These are phyloP conservation scores for Hemiprocne comata DNA, from an alignment of 2,113 vertebrate genomes.

Conservation along the genomic window DNA sequence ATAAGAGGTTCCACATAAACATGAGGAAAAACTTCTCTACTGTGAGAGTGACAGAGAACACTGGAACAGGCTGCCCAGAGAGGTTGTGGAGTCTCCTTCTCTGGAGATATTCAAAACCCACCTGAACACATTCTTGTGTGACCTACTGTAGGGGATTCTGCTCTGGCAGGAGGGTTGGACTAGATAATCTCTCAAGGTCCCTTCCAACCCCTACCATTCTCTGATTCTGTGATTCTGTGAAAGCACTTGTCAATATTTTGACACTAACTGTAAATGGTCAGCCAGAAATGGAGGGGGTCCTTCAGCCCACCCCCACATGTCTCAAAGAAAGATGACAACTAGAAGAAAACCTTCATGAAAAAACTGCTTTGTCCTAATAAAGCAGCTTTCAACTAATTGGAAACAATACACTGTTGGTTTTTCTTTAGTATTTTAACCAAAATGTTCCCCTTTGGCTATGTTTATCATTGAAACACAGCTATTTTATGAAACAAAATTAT, in stretches of 20 bases:
- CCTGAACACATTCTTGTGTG: no score
- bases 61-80: no score
- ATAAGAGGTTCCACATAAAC: no score
- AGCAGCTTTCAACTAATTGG: not conserved
- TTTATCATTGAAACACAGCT: constrained; percentile 21
- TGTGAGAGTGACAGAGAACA: no score
- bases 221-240: not conserved
- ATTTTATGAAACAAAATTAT: not conserved
- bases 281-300: not conserved
- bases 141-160: no score
- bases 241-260: not conserved
- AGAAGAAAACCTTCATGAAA: not conserved
- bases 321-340: not conserved
- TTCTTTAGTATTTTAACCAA: not conserved
- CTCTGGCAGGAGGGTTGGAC: no score
- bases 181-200: no score
- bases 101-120: no score
- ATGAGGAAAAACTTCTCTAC: no score
- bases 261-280: not conserved
- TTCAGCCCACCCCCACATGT: not conserved
- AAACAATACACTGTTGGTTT: not conserved
- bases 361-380: not conserved
- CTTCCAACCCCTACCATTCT: not conserved
- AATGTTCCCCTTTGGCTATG: not conserved
- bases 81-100: no score